Percentiles rank a stretch among this genome's conserved stretches.
phyloP scores from a whole-genome alignment of 2,888 invertebrate species.

The Aporophyla nigra region DNA sequence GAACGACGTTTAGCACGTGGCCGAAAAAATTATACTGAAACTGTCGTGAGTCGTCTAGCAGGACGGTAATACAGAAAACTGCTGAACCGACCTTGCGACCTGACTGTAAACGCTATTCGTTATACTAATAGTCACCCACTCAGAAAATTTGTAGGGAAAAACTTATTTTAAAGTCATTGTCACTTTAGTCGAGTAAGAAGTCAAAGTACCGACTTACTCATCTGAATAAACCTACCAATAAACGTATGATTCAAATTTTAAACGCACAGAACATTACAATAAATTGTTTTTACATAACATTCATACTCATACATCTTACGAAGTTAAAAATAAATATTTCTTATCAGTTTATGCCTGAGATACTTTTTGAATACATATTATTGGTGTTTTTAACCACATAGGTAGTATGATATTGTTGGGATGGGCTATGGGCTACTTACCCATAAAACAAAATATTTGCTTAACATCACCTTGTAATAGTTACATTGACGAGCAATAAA shows the following conservation, averaged over 20 bases:
- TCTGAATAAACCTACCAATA: neutral
- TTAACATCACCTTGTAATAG: neutral
- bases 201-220: neutral
- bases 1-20: slow-evolving; percentile 84
- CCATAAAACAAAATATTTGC: neutral
- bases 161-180: slow-evolving; percentile 12
- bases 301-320: slow-evolving; percentile 4
- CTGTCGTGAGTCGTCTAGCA: slow-evolving; percentile 64
- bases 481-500: no score
- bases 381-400: neutral
- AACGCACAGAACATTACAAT: slow-evolving; percentile 5
- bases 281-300: slow-evolving; percentile 13
- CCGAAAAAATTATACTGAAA: slow-evolving; percentile 81
- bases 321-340: slow-evolving; percentile 35
- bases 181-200: slow-evolving; percentile 11
- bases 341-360: slow-evolving; percentile 23
- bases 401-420: neutral
- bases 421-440: neutral
- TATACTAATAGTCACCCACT: neutral
- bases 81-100: slow-evolving; percentile 55
- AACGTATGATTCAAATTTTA: neutral
- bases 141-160: neutral
- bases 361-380: neutral
- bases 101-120: slow-evolving; percentile 48
- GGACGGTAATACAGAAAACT: slow-evolving; percentile 58